These are phyloP conservation scores for Lamprologus speciosus DNA, from an alignment of 2,113 vertebrate species.

Conservation along the genomic window DNA sequence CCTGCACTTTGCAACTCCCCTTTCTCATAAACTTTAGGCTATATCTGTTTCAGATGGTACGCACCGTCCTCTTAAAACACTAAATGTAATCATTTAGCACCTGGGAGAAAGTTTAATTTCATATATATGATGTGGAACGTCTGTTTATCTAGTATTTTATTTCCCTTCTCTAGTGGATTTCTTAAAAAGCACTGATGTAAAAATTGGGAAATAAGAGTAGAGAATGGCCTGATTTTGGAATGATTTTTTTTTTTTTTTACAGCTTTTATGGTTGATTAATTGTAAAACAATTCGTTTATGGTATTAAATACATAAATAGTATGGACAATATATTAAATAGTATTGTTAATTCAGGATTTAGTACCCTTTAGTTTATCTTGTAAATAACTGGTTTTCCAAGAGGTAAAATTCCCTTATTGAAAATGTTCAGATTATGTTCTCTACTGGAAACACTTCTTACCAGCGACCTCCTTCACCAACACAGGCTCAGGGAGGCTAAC, in stretches of 20 bases:
- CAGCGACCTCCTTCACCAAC: constrained; percentile 79
- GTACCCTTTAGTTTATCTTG: neutral
- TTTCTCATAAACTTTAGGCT: neutral
- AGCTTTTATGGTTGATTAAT: neutral
- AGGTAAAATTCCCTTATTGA: neutral
- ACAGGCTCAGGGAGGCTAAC: constrained; percentile 73
- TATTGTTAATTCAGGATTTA: neutral
- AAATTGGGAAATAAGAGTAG: neutral
- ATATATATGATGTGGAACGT: neutral
- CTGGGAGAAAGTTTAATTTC: neutral
- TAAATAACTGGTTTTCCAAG: neutral
- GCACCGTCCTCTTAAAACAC: neutral
- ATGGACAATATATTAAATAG: neutral
- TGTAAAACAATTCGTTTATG: neutral
- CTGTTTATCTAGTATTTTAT: neutral
- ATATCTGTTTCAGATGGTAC: neutral
- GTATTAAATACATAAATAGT: neutral
- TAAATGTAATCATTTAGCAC: neutral
- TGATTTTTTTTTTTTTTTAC: fast-evolving
- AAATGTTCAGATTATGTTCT: neutral
- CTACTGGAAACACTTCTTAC: constrained; percentile 56
- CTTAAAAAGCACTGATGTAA: neutral
- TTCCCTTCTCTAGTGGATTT: neutral
- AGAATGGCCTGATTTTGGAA: neutral
- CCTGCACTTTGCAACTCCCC: neutral